Conservation (phyloP, 1,140 invertebrate species). For the Drosophila burlai region DNA sequence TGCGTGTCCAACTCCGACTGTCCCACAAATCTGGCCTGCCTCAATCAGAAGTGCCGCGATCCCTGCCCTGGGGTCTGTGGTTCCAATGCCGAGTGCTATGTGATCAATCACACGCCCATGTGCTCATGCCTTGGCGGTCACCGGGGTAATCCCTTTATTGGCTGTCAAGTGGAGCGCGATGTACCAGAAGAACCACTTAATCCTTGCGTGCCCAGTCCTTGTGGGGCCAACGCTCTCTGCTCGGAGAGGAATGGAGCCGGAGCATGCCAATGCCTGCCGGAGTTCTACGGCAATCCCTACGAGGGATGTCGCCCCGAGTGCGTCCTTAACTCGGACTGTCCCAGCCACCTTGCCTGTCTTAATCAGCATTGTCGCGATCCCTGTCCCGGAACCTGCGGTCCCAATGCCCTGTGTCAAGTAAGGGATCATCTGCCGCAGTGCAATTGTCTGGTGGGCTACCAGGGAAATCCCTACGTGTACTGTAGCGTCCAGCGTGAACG, state of each 20-base stretch:
- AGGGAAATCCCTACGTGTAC: conserved; percentile 89
- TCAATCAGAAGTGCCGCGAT: conserved; percentile 87
- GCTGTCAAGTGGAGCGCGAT: conserved; percentile 86
- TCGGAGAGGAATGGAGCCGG: conserved; percentile 88
- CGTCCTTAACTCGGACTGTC: conserved; percentile 90
- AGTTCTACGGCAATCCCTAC: conserved; percentile 91
- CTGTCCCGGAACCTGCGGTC: conserved; percentile 91
- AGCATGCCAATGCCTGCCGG: conserved; percentile 89
- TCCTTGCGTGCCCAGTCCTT: conserved; percentile 87
- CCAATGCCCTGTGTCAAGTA: conserved; percentile 90
- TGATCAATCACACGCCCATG: conserved; percentile 88
- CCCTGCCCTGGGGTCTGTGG: conserved; percentile 88
- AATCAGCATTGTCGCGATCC: conserved; percentile 92
- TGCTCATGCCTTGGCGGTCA: conserved; percentile 89
- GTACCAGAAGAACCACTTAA: conserved; percentile 77
- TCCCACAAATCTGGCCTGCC: conserved; percentile 86
- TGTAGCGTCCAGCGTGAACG: conserved; percentile 87
- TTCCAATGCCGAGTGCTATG: conserved; percentile 88
- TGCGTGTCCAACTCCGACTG: conserved; percentile 87
- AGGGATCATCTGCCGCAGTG: conserved; percentile 91
- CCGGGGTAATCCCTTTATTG: conserved; percentile 89
- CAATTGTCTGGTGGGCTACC: conserved; percentile 88
- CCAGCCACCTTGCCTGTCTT: conserved; percentile 89
- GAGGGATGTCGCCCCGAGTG: conserved; percentile 91
- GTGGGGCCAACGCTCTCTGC: conserved; percentile 88